phyloP scores from a whole-genome alignment of 2,797 vertebrate species.

The Darevskia nairensis region DNA sequence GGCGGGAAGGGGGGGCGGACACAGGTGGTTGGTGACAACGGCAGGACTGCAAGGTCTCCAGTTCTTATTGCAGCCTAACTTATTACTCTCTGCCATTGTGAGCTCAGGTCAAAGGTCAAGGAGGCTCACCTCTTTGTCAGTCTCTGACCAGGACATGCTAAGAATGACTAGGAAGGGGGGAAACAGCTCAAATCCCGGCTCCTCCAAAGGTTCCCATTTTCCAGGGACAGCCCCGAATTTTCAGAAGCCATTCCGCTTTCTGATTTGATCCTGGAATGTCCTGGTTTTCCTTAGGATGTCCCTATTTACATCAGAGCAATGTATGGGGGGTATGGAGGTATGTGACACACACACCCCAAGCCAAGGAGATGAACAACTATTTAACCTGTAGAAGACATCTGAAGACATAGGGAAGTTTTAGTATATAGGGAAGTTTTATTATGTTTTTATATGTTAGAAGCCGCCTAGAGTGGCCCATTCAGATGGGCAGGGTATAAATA shows the following conservation, averaged over 20 bases:
- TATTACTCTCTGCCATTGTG: neutral
- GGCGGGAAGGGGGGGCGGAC: accelerated
- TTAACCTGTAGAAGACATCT: no score
- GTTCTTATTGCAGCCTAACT: conserved; percentile 70
- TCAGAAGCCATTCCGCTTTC: neutral
- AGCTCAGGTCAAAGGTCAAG: conserved; percentile 75
- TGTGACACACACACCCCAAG: no score
- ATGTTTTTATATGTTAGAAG: no score
- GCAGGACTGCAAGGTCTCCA: conserved; percentile 58
- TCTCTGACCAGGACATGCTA: conserved; percentile 58
- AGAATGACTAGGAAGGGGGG: conserved; percentile 56
- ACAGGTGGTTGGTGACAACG: conserved; percentile 50
- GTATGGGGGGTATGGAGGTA: no score
- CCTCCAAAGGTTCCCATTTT: neutral
- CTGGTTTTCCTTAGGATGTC: no score
- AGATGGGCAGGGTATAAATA: no score
- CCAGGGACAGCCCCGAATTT: neutral
- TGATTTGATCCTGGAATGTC: no score
- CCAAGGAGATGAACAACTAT: no score
- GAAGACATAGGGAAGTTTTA: no score
- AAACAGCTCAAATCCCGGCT: conserved; percentile 74
- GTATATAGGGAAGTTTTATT: no score
- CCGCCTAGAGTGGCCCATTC: no score
- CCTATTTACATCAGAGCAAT: no score
- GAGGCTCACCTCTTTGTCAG: conserved; percentile 63